phyloP scores from a whole-genome alignment of 2,113 vertebrate species.

The Cacatua alba region DNA sequence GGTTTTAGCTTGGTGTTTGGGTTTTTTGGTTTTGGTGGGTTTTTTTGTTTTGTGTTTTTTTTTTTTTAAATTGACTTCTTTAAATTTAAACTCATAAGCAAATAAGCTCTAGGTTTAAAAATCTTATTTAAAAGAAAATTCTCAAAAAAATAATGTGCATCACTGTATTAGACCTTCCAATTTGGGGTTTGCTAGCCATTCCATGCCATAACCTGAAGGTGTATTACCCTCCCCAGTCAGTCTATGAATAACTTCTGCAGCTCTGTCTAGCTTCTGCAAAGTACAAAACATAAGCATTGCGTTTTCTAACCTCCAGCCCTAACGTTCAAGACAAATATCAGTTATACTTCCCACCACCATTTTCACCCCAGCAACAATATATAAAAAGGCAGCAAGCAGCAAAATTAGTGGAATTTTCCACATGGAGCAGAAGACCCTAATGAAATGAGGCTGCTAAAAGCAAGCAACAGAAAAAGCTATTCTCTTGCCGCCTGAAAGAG shows the following conservation, averaged over 20 bases:
- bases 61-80: not conserved
- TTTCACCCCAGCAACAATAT: not conserved
- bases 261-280: not conserved
- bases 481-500: not conserved
- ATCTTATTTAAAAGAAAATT: not conserved
- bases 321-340: not conserved
- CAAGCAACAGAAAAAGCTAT: not conserved
- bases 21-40: not conserved
- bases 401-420: not conserved
- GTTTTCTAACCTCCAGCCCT: not conserved
- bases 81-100: not conserved
- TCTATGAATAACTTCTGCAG: not conserved
- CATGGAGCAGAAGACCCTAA: not conserved
- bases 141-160: fast-evolving
- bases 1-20: not conserved
- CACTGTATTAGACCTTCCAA: not conserved
- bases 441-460: not conserved
- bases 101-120: not conserved
- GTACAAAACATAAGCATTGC: not conserved
- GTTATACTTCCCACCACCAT: not conserved
- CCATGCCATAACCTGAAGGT: not conserved
- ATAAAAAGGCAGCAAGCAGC: fast-evolving
- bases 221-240: not conserved
- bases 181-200: not conserved
- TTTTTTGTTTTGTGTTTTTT: not conserved